Evolutionary conservation across 2,888 invertebrate genomes (phyloP), one percentile per base, ranked within the genome.

Genomic region (Eristalinus sepulchralis): DNA sequence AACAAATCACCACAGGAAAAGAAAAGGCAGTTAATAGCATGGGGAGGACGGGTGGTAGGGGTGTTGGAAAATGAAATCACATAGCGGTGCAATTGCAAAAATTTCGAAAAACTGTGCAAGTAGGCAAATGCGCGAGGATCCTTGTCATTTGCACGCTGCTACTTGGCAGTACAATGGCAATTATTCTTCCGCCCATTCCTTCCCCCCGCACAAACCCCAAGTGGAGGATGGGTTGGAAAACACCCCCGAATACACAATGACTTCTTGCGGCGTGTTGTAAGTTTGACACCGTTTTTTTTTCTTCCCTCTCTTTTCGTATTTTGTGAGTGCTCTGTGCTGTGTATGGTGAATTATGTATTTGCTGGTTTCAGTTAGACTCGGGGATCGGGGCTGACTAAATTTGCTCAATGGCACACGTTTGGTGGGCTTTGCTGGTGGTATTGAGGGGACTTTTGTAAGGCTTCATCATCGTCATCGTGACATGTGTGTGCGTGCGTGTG

Each of bases 381-480:
- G 2, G 5, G 27, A 2, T 27, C 27, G 27, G 27, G 17, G 47
- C 8, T 63, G 76, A 81, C 67, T 84, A 67, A 81, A 68, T 62
- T 81, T 81, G 67, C 55, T 70, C 78, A 86, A 73, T 85, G 77
- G 24, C 85, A 17, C 47, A 85, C 59, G 53, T 68, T 82, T 57
- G 63, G 36, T 67, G 47, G 57, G 72, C 71, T 66, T n/a, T 47
- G 33, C 64, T 27, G 66, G 31, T 67, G 64, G 47, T 57, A 67
- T 83, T 77, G 77, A 83, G 68, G 64, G 60, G 75, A 36, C 63
- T 63, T 62, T 73, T 82, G 70, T 86, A 82, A 60, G 85, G 85
- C 78, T 86, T 86, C 85, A 73, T 67, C 66, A 64, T 67, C 75
- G 66, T 81, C 72, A 72, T 72, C 63, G 33, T 80, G 76, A 66